Evolutionary conservation across 2,888 invertebrate species (phyloP).

Genomic region (Brenthis daphne): DNA sequence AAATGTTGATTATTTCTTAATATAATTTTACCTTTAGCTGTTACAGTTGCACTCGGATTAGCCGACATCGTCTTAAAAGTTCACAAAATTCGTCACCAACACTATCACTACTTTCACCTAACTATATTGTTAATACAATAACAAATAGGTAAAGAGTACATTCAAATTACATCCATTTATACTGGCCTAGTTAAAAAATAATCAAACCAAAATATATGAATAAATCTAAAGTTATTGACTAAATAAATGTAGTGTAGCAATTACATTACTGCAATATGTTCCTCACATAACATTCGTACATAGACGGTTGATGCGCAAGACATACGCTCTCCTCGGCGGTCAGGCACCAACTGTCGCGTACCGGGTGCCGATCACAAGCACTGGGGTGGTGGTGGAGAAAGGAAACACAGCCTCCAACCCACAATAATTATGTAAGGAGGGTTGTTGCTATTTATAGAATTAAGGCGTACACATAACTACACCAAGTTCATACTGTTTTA

Average conservation of each 20-base stretch:
- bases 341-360: constrained; percentile 55
- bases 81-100: constrained; percentile 43
- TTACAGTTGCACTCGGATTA: constrained; percentile 56
- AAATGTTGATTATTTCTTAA: too few species aligned
- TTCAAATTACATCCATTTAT: constrained; percentile 4
- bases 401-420: constrained; percentile 73
- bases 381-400: constrained; percentile 49
- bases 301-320: constrained; percentile 28
- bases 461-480: constrained; percentile 59
- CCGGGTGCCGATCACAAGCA: constrained; percentile 40
- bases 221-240: constrained; percentile 6
- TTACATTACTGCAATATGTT: constrained; percentile 25
- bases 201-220: not conserved
- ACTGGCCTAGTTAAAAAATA: not conserved
- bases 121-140: not conserved
- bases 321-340: constrained; percentile 45
- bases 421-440: constrained; percentile 76
- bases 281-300: constrained; percentile 26
- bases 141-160: not conserved
- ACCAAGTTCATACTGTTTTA: constrained; percentile 45
- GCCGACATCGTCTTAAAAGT: constrained; percentile 55
- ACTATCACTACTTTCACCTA: constrained; percentile 36
- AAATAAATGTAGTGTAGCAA: constrained; percentile 4
- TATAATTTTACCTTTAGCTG: constrained; percentile 43
- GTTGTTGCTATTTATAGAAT: constrained; percentile 74